Evolutionary conservation across 30 jellyfish, hydroid and myxozoan species (phyloP), one percentile per base, ranked within the genome.

Genomic region (Morbakka virulenta): DNA sequence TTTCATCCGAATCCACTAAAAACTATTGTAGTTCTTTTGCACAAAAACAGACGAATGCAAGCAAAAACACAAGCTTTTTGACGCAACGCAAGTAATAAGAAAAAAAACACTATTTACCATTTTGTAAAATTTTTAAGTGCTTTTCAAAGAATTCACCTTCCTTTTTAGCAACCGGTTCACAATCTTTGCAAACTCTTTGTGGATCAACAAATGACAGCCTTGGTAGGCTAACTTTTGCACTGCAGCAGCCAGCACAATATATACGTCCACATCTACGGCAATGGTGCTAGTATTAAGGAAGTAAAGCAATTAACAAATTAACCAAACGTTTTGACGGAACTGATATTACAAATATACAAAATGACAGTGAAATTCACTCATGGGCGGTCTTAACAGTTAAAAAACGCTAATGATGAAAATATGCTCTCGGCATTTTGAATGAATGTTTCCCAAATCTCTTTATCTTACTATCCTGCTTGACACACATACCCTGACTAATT

Each of bases 191-290:
- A 35, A 78, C 87, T 27, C 96, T 69, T 57, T 91, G 96, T 14
- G 98, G 98, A 75, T 91, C 98, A 41, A 91, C 94, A 50, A 64
- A 91, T 28, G 89, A 64, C 13, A 91, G 78, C 65, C 96, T 57
- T 36, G 95, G 96, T 27, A 91, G 52, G 17, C 74, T 17, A 14
- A 85, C 34, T 48, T 91, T 91, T 17, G 47, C 49, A 1, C 30
- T 17, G 52, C 98, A 91, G 72, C 98, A 91, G 13, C 65, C 65
- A 13, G 88, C 86, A 62, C 98, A 91, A 78, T 23, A 91, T 13
- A 91, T 80, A 51, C 74, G 78, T 26, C 98, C 98, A 91, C 98
- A 91, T 23, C 95, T 76, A 48, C 98, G 67, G 71, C 98, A 91
- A 71, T 91, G 98, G 62, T 91, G 98, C 96, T 85, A 36, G 1